A percentile compares a stretch with the other conserved stretches of the same genome.
Conservation (phyloP, 2,113 vertebrate genomes). For the Paraplagusia blochii region DNA sequence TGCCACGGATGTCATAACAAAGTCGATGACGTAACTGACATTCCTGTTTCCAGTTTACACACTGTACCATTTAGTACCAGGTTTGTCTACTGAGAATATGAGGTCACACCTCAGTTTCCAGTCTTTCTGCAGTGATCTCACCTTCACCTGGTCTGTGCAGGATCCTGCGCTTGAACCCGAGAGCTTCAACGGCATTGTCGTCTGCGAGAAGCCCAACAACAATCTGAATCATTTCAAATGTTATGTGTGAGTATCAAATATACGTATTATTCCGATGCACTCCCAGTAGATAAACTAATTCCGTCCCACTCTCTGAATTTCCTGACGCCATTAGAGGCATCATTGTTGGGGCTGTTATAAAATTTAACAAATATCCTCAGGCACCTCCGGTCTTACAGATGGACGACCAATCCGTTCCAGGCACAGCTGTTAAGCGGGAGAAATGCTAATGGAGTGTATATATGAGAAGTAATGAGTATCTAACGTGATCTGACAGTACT, state of each 20-base stretch:
- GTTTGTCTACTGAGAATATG: not conserved
- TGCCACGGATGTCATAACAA: not conserved
- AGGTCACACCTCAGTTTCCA: conserved; percentile 4
- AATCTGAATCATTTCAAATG: conserved; percentile 90
- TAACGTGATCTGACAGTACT: conserved; percentile 55
- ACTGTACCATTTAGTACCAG: not conserved
- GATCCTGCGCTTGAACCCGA: conserved; percentile 72
- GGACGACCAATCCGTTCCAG: conserved; percentile 35
- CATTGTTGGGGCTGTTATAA: conserved; percentile 49
- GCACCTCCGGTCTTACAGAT: conserved; percentile 44
- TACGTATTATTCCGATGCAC: conserved; percentile 28
- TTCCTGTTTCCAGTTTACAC: conserved; percentile 11
- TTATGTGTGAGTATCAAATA: conserved; percentile 75
- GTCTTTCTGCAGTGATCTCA: not conserved
- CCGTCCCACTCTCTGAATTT: conserved; percentile 42
- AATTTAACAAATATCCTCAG: conserved; percentile 60
- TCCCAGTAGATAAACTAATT: conserved; percentile 56
- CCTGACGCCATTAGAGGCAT: conserved; percentile 43
- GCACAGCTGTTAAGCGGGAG: conserved; percentile 34
- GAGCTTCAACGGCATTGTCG: conserved; percentile 77
- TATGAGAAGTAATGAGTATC: conserved; percentile 56
- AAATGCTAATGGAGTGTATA: conserved; percentile 49
- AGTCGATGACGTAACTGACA: not conserved
- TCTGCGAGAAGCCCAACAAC: conserved; percentile 90
- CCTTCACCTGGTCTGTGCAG: conserved; percentile 40